A percentile compares a stretch with the other conserved stretches of the same genome.
Conservation (phyloP, 1,140 invertebrate species). For the Pogonognathellus flavescens region DNA sequence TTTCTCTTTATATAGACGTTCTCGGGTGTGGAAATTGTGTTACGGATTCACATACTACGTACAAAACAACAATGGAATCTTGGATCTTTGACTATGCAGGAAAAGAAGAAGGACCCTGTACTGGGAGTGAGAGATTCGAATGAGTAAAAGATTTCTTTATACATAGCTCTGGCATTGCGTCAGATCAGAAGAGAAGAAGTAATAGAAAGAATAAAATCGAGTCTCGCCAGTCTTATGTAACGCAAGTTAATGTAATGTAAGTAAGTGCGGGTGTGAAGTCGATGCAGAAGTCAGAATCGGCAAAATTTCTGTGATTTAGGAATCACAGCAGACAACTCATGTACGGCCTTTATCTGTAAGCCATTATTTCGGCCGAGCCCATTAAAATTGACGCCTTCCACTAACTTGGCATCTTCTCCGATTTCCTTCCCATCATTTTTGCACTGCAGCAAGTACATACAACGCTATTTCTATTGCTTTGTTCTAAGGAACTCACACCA, state of each 20-base stretch:
- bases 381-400: conserved; percentile 66
- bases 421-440: conserved; percentile 55
- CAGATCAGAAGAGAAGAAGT: conserved; percentile 36
- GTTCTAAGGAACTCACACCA: no score
- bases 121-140: conserved; percentile 13
- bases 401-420: conserved; percentile 61
- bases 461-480: background rate
- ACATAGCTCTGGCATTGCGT: background rate
- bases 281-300: conserved; percentile 62
- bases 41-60: no score
- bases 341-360: conserved; percentile 62
- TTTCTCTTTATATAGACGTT: no score
- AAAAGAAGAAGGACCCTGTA: conserved; percentile 9
- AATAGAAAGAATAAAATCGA: conserved; percentile 42
- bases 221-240: conserved; percentile 19
- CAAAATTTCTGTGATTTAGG: conserved; percentile 64
- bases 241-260: conserved; percentile 40
- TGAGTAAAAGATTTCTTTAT: conserved; percentile 38
- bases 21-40: no score
- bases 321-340: conserved; percentile 57
- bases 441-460: background rate
- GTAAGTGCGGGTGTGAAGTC: conserved; percentile 50
- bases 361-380: conserved; percentile 65
- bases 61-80: background rate
- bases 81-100: background rate